These are phyloP conservation scores for Opisthocomus hoazin DNA, from an alignment of 2,113 vertebrate genomes.

Conservation along the genomic window DNA sequence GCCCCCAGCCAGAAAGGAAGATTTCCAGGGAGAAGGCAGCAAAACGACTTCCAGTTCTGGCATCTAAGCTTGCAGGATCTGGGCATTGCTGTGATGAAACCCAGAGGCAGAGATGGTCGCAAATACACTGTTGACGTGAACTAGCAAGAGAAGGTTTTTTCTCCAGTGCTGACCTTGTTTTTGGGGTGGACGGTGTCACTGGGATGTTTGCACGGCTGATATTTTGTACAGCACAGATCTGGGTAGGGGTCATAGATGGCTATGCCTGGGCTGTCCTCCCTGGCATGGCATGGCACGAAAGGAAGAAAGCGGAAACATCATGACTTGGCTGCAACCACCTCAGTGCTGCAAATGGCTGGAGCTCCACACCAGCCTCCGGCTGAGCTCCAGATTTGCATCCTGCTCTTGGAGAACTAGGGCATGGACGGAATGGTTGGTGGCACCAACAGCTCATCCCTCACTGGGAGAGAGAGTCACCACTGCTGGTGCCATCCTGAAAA, in stretches of 20 bases:
- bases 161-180: not conserved
- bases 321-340: not conserved
- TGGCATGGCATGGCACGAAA: not conserved
- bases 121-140: not conserved
- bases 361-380: not conserved
- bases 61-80: not conserved
- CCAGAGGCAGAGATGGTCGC: not conserved
- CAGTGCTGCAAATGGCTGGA: not conserved
- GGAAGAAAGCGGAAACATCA: not conserved
- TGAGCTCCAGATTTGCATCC: not conserved
- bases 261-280: fast-evolving
- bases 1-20: not conserved
- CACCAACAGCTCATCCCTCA: not conserved
- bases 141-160: not conserved
- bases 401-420: not conserved
- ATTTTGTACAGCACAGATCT: not conserved
- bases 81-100: not conserved
- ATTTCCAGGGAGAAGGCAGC: not conserved
- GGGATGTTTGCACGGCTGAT: not conserved
- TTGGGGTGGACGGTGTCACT: fast-evolving
- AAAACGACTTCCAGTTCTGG: not conserved
- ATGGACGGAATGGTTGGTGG: not conserved
- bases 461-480: not conserved
- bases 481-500: not conserved
- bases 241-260: not conserved